These are phyloP conservation scores for Drosophila rufa DNA, from an alignment of 1,140 invertebrate species.

Conservation along the genomic window DNA sequence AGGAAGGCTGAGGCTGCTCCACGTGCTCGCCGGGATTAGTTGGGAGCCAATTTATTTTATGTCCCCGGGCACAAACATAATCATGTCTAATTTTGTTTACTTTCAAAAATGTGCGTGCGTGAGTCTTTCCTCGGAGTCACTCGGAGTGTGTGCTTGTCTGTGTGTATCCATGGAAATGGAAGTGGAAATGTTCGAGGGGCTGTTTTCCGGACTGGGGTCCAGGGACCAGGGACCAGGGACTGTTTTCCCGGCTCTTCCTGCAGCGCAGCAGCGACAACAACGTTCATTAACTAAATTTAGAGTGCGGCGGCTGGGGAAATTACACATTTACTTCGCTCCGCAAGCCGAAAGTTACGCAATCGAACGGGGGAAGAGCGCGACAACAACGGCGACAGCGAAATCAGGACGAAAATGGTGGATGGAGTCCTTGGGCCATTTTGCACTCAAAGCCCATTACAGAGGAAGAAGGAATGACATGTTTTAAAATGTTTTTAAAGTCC, in stretches of 20 bases:
- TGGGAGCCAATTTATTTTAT: conserved; percentile 84
- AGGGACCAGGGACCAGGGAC: conserved; percentile 3
- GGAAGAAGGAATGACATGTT: not conserved
- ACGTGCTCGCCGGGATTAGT: conserved; percentile 79
- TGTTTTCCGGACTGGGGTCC: conserved; percentile 28
- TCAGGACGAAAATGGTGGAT: conserved; percentile 39
- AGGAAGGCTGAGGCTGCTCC: conserved; percentile 28
- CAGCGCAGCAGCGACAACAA: conserved; percentile 37
- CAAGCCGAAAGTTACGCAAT: conserved; percentile 75
- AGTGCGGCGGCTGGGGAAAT: conserved; percentile 78
- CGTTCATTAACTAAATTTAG: conserved; percentile 83
- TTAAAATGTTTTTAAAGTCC: not conserved
- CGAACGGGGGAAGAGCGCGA: conserved; percentile 47
- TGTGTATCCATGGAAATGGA: conserved; percentile 32
- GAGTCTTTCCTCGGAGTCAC: conserved; percentile 56
- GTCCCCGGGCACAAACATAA: conserved; percentile 80
- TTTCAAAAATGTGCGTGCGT: conserved; percentile 81
- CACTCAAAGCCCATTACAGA: conserved; percentile 39
- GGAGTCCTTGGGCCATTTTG: conserved; percentile 68
- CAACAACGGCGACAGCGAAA: conserved; percentile 52
- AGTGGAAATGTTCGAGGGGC: conserved; percentile 10
- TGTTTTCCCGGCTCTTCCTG: conserved; percentile 31
- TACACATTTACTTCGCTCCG: conserved; percentile 64
- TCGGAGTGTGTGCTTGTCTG: conserved; percentile 28
- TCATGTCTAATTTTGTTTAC: conserved; percentile 84